phyloP scores from a whole-genome alignment of 2,797 vertebrate genomes.

The Enteromius mattozi region DNA sequence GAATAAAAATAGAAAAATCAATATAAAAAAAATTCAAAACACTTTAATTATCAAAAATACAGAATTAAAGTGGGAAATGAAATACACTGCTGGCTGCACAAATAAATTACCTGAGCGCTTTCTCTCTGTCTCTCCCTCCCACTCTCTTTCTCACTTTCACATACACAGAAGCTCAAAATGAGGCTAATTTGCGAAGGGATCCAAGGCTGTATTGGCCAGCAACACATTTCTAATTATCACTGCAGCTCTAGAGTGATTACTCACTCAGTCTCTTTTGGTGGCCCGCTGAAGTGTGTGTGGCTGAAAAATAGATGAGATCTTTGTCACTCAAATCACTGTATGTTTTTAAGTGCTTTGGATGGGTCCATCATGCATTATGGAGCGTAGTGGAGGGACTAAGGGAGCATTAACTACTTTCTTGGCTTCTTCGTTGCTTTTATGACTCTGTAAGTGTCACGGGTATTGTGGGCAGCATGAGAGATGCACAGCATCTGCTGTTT shows the following conservation, averaged over 20 bases:
- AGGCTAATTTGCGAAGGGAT: conserved; percentile 78
- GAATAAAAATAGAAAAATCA: not conserved
- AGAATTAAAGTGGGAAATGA: conserved; percentile 63
- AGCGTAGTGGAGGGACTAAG: conserved; percentile 62
- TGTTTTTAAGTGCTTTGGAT: conserved; percentile 80
- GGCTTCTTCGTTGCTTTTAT: conserved; percentile 63
- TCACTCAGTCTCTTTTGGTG: conserved; percentile 46
- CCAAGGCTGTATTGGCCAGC: conserved; percentile 73
- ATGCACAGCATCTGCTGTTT: conserved; percentile 72
- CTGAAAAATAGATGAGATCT: conserved; percentile 85
- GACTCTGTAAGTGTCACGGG: conserved; percentile 73
- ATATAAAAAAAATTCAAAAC: not conserved
- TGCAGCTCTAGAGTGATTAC: conserved; percentile 57
- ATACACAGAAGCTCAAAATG: conserved; percentile 63
- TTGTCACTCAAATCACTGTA: conserved; percentile 83
- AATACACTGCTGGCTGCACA: conserved; percentile 58
- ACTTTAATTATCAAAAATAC: not conserved
- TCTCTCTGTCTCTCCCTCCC: conserved; percentile 18
- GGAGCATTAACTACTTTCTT: conserved; percentile 69
- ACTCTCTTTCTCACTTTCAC: conserved; percentile 63
- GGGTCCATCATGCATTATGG: conserved; percentile 81
- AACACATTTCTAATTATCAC: conserved; percentile 77
- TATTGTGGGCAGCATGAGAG: conserved; percentile 57
- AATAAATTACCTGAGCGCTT: conserved; percentile 66
- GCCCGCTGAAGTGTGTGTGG: conserved; percentile 66